A percentile compares a stretch with the other conserved stretches of the same genome.
Evolutionary conservation across 2,888 invertebrate genomes (phyloP).

Genomic region (Syrphus vitripennis): DNA sequence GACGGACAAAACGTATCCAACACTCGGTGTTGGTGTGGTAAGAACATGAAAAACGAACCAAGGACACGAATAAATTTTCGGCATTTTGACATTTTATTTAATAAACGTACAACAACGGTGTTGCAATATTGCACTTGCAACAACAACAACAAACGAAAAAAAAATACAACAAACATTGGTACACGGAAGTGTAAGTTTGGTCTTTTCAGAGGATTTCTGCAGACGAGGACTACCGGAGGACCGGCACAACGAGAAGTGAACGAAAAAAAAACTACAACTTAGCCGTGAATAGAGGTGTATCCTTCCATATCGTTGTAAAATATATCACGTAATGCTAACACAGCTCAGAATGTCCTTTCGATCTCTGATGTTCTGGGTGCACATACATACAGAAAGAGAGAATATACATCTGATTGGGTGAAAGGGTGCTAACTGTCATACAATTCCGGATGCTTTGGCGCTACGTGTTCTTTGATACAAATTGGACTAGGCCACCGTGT

Average conservation of each 20-base stretch:
- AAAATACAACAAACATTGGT: background rate
- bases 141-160: conserved; percentile 6
- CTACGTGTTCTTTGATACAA: conserved; percentile 52
- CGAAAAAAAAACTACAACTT: background rate
- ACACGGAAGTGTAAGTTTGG: conserved; percentile 31
- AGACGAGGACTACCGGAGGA: background rate
- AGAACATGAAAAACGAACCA: conserved; percentile 40
- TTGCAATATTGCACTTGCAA: background rate
- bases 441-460: conserved; percentile 34
- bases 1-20: background rate
- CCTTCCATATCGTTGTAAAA: conserved; percentile 43
- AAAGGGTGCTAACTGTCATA: conserved; percentile 50
- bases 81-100: conserved; percentile 59
- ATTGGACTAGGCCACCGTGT: conserved; percentile 43
- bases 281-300: conserved; percentile 14
- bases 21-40: conserved; percentile 20
- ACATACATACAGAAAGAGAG: conserved; percentile 10
- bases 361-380: background rate
- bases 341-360: conserved; percentile 26
- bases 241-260: background rate
- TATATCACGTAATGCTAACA: conserved; percentile 65
- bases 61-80: conserved; percentile 59
- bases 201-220: conserved; percentile 27
- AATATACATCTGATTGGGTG: conserved; percentile 50
- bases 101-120: conserved; percentile 52